Base-by-base conservation (phyloP, 2,113 vertebrate species). In the Pycnonotus jocosus region DNA sequence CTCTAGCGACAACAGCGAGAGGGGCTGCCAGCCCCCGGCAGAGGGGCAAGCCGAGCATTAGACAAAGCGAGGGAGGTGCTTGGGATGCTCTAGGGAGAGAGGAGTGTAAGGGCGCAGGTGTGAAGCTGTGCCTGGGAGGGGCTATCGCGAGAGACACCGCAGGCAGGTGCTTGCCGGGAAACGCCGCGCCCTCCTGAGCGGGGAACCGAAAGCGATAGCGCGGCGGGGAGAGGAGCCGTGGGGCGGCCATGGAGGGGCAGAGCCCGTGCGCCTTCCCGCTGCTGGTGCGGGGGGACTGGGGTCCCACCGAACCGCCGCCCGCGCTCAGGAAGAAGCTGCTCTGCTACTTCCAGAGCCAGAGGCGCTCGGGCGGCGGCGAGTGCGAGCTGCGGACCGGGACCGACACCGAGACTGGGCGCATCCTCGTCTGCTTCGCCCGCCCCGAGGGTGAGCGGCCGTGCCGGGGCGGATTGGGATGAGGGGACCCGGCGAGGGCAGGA, bases 271-370 rank as follows among this genome's bases (percentile, higher is more conserved):
- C 15, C 25, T 96, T 94, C 50, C 65, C 95, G 53, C 28, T 96
- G 86, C 53, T 81, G 86, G 83, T 96, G 80, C 20, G 83, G 2
- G 94, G 94, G 12, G 68, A 68, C 69, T 92, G 94, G 92, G 95
- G 79, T 23, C 1, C 56, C 45, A 22, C 22, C 42, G 64, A 45
- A 42, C 64, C 64, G 23, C 23, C 64, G 62, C 19, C 88, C 62
- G 56, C 97, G n/a, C 30, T 98, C 18, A 96, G 62, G 83, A 98
- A 89, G 56, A 99, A 99, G 44, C 73, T 99, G 15, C 95, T 96
- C 23, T 96, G 98, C 91, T 99, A 99, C 71, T 99, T 99, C 82
- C 98, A 99, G 79, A 99, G 98, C 81, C 97, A 60, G 53, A 98
- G 91, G 97, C 98, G 95, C 44, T 98, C 99, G 0, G 97, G 97